phyloP scores from a whole-genome alignment of 2,797 vertebrate genomes.

The Platalea minor region DNA sequence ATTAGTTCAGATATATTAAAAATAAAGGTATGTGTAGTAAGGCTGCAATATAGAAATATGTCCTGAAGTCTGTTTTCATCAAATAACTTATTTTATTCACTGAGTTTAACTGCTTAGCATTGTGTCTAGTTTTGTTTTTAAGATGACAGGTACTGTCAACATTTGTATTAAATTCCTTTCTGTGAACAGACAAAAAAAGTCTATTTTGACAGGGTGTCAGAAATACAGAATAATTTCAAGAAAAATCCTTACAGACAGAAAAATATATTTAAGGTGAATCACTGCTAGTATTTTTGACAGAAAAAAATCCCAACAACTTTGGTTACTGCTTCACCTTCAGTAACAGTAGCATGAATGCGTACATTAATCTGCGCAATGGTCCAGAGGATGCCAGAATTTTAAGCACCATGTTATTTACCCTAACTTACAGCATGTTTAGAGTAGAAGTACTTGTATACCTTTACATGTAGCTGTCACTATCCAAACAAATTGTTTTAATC shows the following conservation, averaged over 20 bases:
- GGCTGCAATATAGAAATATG: neutral
- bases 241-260: neutral
- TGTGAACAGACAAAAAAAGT: neutral
- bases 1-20: neutral
- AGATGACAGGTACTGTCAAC: neutral
- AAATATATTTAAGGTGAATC: neutral
- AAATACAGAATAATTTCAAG: neutral
- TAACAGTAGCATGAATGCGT: accelerated
- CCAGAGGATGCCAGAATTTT: neutral
- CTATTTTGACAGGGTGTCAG: neutral
- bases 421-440: neutral
- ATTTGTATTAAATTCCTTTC: neutral
- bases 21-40: neutral
- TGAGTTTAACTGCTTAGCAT: neutral
- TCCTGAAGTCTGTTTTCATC: neutral
- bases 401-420: neutral
- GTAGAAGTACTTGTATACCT: neutral
- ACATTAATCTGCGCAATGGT: neutral
- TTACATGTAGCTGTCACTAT: neutral
- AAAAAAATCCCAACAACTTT: neutral
- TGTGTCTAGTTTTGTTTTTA: neutral
- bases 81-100: neutral
- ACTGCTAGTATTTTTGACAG: neutral
- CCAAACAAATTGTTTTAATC: neutral
- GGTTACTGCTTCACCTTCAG: neutral